Percentiles rank a stretch among this genome's conserved stretches.
These are phyloP conservation scores for Zootoca vivipara DNA, from an alignment of 2,113 vertebrate genomes.

Conservation along the genomic window DNA sequence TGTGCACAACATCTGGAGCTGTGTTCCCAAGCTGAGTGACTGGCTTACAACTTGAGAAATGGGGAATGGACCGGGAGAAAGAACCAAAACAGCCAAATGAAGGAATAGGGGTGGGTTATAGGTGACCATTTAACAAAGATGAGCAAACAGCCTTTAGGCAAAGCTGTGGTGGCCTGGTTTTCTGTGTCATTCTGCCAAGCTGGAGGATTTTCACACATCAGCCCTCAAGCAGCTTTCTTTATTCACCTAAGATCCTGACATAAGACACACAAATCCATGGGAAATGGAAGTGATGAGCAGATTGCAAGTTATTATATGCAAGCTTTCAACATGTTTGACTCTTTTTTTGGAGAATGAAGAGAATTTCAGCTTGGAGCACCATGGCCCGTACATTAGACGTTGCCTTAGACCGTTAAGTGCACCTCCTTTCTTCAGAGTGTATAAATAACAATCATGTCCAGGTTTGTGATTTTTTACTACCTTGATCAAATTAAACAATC, in stretches of 20 bases:
- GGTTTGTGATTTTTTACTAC: not conserved
- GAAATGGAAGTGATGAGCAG: not conserved
- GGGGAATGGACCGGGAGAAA: not conserved
- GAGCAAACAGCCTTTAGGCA: not conserved
- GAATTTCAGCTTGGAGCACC: no score
- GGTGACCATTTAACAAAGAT: not conserved
- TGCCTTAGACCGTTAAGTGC: no score
- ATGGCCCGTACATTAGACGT: no score
- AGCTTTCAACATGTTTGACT: not conserved
- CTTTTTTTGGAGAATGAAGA: not conserved
- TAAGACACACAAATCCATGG: not conserved
- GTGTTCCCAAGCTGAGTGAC: not conserved
- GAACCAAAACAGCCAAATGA: not conserved
- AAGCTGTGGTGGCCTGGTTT: no score
- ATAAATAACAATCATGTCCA: not conserved
- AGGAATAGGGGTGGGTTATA: not conserved
- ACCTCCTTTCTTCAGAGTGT: not conserved
- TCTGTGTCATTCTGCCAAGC: not conserved
- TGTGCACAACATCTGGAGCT: not conserved
- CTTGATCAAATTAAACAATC: not conserved
- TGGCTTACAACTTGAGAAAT: not conserved
- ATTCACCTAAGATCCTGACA: not conserved
- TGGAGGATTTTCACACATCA: not conserved
- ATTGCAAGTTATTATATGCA: not conserved
- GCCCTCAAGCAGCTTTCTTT: not conserved